Evolutionary conservation across 2,888 invertebrate species (phyloP), one percentile per base, ranked within the genome.

Genomic region (Creontiades dilutus): DNA sequence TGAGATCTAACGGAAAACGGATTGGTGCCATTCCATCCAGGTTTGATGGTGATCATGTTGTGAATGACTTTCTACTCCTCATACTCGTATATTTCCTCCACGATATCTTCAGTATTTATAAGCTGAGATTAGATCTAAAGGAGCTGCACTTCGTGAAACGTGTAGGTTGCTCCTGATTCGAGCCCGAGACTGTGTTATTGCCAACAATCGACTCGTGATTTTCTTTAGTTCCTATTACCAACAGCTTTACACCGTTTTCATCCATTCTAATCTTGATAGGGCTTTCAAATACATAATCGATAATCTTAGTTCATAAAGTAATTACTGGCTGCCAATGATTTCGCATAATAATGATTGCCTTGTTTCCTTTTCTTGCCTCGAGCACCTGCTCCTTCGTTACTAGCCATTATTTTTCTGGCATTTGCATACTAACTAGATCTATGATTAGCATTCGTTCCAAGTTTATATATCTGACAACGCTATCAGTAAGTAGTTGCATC

Each of bases 51-150:
- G 84, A 57, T 84, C 55, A 84, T 48, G 47, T 48, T n/a, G 1
- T 28, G 52, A 48, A 84, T 57, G 23, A 23, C 55, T 52, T 84
- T 84, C 52, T 55, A 84, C 28, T 2, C 84, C 55, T 48, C 84
- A 84, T 55, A 55, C 55, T 48, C 84, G 57, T 55, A 55, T 55
- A 55, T 23, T 55, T 82, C 55, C 55, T 48, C 57, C 9, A 48
- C 47, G 47, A 48, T 82, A 48, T 55, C 57, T 84, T 84, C 37
- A 27, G 82, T 47, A 82, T 48, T n/a, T 82, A 12, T 13, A 19
- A 3, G 19, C 19, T 1, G 48, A 82, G 82, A 84, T 84, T 14
- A 84, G 57, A 84, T 84, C 84, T 55, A 55, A 84, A 48, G 48
- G 48, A 82, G 14, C 57, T 19, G 28, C 55, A 23, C 23, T 57